Evolutionary conservation across 2,888 invertebrate species (phyloP).

Genomic region (Xestia rhomboidea): DNA sequence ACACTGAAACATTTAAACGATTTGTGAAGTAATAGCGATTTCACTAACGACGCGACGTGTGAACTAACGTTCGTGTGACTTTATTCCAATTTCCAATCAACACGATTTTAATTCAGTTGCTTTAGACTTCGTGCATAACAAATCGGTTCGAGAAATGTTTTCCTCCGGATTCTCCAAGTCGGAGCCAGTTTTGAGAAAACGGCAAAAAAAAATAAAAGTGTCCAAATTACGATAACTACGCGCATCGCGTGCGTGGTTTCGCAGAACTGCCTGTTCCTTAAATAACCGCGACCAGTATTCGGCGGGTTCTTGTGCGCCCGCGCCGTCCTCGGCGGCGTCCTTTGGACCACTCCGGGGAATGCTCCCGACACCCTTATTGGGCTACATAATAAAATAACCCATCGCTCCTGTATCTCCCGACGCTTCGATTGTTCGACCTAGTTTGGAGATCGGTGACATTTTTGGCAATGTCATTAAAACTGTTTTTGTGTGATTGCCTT

Average conservation of each 20-base stretch:
- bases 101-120: conserved; percentile 4
- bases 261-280: conserved; percentile 82
- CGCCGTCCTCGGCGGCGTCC: conserved; percentile 88
- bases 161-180: conserved; percentile 19
- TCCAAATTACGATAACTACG: conserved; percentile 82
- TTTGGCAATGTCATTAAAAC: conserved; percentile 71
- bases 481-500: conserved; percentile 57
- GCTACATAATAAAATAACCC: conserved; percentile 86
- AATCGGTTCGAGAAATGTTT: conserved; percentile 42
- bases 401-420: conserved; percentile 78
- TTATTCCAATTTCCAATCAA: conserved; percentile 35
- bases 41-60: conserved; percentile 37
- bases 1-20: conserved; percentile 36
- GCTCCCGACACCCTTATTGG: conserved; percentile 84
- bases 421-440: conserved; percentile 86
- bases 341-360: conserved; percentile 83
- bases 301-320: conserved; percentile 78
- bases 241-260: conserved; percentile 85
- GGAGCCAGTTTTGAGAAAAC: conserved; percentile 72
- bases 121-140: conserved; percentile 38
- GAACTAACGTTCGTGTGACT: conserved; percentile 31
- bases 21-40: conserved; percentile 38
- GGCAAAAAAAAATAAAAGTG: conserved; percentile 76
- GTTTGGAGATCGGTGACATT: conserved; percentile 85
- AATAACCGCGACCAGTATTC: conserved; percentile 81